Conservation (phyloP, 2,113 vertebrate genomes). For the Catagonus wagneri region DNA sequence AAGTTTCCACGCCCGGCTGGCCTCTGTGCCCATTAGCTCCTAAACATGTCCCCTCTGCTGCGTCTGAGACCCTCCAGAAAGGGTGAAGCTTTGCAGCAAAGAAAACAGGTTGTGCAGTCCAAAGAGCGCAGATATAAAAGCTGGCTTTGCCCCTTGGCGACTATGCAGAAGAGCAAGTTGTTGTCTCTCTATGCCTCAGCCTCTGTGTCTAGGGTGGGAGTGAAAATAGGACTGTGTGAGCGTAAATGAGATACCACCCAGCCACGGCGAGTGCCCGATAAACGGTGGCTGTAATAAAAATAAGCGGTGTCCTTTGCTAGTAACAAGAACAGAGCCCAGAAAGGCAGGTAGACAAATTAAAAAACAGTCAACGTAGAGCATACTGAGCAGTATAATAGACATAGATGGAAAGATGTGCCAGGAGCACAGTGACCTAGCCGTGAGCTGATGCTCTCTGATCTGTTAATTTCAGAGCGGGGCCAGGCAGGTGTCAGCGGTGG, state of each 20-base stretch:
- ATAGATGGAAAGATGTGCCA: too few relatives aligned
- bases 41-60: background rate
- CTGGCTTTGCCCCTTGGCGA: too few relatives aligned
- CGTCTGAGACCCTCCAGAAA: background rate
- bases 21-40: background rate
- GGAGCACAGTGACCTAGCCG: too few relatives aligned
- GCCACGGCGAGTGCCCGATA: background rate
- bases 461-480: background rate
- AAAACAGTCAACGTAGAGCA: background rate
- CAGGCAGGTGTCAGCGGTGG: background rate
- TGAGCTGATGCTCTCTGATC: background rate
- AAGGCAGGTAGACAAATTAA: background rate
- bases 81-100: too few relatives aligned
- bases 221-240: background rate
- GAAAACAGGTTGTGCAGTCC: background rate
- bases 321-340: background rate
- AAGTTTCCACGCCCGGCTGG: background rate
- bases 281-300: background rate
- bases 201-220: too few relatives aligned
- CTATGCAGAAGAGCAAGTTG: too few relatives aligned
- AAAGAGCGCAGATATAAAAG: too few relatives aligned
- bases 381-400: too few relatives aligned
- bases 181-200: too few relatives aligned
- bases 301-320: background rate
- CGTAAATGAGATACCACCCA: background rate